A percentile compares a stretch with the other conserved stretches of the same genome.
phyloP scores from a whole-genome alignment of 2,113 vertebrate species.

The Salvelinus alpinus region DNA sequence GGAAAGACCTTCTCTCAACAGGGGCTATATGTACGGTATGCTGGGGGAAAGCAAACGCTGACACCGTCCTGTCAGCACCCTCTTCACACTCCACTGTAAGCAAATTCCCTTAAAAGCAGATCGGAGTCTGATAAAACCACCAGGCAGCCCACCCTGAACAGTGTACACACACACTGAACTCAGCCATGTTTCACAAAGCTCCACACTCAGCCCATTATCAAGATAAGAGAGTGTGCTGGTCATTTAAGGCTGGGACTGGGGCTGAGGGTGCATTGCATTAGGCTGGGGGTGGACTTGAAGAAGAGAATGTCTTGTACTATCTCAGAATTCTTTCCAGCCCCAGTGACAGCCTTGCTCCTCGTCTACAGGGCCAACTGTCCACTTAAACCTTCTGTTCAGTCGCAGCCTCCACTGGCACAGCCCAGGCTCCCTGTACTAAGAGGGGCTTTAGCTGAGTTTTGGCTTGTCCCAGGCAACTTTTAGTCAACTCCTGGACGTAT shows the following conservation, averaged over 20 bases:
- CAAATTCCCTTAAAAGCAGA: constrained; percentile 9
- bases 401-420: constrained; percentile 9
- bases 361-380: constrained; percentile 44
- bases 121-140: constrained; percentile 5
- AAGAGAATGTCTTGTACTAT: constrained; percentile 26
- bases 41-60: no score
- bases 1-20: no score
- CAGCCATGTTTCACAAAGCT: background rate
- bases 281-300: no score
- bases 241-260: background rate
- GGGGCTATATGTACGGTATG: no score
- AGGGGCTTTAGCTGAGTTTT: constrained; percentile 44
- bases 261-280: no score
- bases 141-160: background rate
- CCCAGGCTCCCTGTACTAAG: constrained; percentile 36
- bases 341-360: constrained; percentile 34
- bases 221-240: constrained; percentile 11
- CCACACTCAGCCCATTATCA: background rate
- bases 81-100: background rate
- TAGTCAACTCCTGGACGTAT: constrained; percentile 37
- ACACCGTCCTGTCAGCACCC: no score
- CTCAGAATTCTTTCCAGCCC: constrained; percentile 47
- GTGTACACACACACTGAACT: constrained; percentile 2
- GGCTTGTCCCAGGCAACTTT: no score
- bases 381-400: constrained; percentile 48